Base-by-base conservation (phyloP, 1,140 invertebrate genomes). In the Pantala flavescens region DNA sequence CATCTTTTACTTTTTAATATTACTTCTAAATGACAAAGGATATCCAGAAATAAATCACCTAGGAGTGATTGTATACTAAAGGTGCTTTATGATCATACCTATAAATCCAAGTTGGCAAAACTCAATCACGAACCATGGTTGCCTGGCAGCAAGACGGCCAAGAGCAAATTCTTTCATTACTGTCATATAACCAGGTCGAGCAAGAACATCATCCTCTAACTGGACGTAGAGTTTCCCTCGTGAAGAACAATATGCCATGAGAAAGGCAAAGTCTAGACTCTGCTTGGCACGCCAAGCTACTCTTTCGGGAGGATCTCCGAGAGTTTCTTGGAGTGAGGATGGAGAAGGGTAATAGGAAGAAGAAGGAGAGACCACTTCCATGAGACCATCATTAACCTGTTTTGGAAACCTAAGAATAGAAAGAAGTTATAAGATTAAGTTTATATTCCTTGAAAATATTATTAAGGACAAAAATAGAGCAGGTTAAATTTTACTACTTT, bases 231-330 rank as follows among this genome's bases (percentile, higher is more conserved):
- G 93, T 0, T 88, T 91, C 74, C 89, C 91, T 80, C 90, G 90
- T 0, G 88, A 87, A 79, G 95, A 92, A 12, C 92, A 91, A 81
- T 98, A 98, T 77, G 96, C 92, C 97, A 98, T 98, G 0, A 99
- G 84, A 82, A 95, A 98, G 9, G 95, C 92, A 83, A 94, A 97
- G 82, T 99, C 97, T 70, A 97, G 85, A 83, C 98, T 98, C 83
- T 99, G 97, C 81, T 98, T 99, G 0, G 95, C 96, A 71, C 96
- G 85, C 97, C 97, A 98, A 77, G 91, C 87, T 0, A 98, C 93
- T 28, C 96, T 86, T 79, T 97, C 94, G 75, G 88, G 85, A 5
- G 94, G 88, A 83, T 98, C 96, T 0, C 95, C 95, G 5, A 98
- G 84, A 0, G 94, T 97, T 24, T 89, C 85, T 19, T 88, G 87